These are phyloP conservation scores for Phania funesta DNA, from an alignment of 2,888 invertebrate genomes.

Conservation along the genomic window DNA sequence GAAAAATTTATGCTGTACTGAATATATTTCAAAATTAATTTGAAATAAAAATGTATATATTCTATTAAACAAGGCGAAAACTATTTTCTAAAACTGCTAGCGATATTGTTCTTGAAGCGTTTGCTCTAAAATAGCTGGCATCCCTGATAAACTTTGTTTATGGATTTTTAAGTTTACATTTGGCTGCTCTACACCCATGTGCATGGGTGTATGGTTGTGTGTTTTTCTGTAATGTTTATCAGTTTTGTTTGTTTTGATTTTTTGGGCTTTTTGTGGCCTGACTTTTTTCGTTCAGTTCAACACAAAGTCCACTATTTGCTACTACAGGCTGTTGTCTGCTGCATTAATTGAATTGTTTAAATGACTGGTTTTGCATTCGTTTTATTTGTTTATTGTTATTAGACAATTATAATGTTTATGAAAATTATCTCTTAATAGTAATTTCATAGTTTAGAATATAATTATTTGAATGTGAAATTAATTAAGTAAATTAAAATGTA, in stretches of 20 bases:
- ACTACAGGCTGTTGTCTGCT: conserved; percentile 33
- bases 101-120: too few species aligned
- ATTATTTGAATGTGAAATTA: background rate
- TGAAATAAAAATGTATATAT: too few species aligned
- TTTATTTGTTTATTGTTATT: conserved; percentile 15
- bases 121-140: too few species aligned
- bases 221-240: background rate
- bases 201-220: background rate
- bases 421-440: conserved; percentile 42
- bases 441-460: conserved; percentile 42
- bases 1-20: too few species aligned
- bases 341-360: conserved; percentile 50
- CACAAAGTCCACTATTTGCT: conserved; percentile 29
- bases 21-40: too few species aligned
- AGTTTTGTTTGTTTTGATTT: conserved; percentile 27
- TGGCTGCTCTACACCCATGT: background rate
- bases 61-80: too few species aligned
- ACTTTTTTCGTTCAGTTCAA: background rate
- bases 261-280: background rate
- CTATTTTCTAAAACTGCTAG: too few species aligned
- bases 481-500: background rate
- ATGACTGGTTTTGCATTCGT: conserved; percentile 20
- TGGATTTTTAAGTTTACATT: conserved; percentile 1
- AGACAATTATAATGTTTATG: conserved; percentile 7
- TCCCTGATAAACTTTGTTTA: too few species aligned